Conservation (phyloP, 2,888 invertebrate species). For the Tyria jacobaeae region DNA sequence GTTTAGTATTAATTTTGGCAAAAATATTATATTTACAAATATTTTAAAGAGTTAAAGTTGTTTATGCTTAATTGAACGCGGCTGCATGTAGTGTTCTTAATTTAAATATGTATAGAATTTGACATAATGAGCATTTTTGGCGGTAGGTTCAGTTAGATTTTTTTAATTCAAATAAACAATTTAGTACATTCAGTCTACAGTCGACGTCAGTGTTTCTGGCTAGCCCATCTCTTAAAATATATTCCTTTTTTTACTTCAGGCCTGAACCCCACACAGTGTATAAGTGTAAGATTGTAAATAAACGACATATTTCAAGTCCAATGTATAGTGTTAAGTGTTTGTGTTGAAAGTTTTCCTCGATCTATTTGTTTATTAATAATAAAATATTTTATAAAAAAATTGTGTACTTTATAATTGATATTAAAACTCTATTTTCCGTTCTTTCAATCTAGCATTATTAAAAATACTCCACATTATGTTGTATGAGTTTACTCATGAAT, state of each 20-base stretch:
- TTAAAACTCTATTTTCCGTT: too few species aligned
- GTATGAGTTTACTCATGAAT: too few species aligned
- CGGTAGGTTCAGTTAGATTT: neutral
- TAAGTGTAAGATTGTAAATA: slow-evolving; percentile 62
- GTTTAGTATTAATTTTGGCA: neutral
- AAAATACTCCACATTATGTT: too few species aligned
- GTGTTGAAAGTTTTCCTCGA: slow-evolving; percentile 68
- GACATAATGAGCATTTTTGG: neutral
- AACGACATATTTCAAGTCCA: slow-evolving; percentile 54
- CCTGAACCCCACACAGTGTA: slow-evolving; percentile 32
- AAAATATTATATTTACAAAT: neutral
- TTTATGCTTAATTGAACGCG: too few species aligned
- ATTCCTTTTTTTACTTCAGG: slow-evolving; percentile 13
- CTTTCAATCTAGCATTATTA: too few species aligned
- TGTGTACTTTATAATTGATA: slow-evolving; percentile 27
- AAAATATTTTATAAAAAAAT: slow-evolving; percentile 62
- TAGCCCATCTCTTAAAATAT: neutral
- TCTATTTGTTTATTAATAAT: slow-evolving; percentile 66
- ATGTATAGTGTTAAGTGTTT: slow-evolving; percentile 62
- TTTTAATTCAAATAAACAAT: neutral
- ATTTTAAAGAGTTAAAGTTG: neutral
- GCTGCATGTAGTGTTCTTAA: neutral
- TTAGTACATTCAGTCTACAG: neutral
- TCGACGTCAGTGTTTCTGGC: neutral
- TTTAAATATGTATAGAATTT: neutral